Evolutionary conservation across 2,113 vertebrate genomes (phyloP), one percentile per base, ranked within the genome.

Genomic region (Apus apus): DNA sequence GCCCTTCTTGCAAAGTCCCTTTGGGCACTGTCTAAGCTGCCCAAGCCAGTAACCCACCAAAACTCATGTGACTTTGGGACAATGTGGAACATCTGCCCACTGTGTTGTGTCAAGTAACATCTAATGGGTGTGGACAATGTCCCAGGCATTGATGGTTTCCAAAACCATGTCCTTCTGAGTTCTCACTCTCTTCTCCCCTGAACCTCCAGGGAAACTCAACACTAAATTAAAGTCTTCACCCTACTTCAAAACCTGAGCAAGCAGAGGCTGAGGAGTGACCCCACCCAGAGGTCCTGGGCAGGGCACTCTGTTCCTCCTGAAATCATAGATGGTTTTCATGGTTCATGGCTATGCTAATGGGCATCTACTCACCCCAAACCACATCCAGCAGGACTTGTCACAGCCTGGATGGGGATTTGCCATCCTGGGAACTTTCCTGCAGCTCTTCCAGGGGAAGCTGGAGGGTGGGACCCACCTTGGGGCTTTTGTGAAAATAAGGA

Each of bases 211-310:
- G 14, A 57, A 87, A 87, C 21, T 29, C n/a, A 45, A 34, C 13
- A 5, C 9, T 57, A 32, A 46, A 67, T 57, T n/a, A 83, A 57
- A 62, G 34, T 16, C 71, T 72, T 30, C 32, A 38, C 38, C 32
- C 32, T 62, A 15, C 25, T 84, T 53, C 60, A 74, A 78, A 77
- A 53, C 9, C 29, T 23, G 32, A 68, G 22, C 2, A 2, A 66
- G 30, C 5, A 5, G 56, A 78, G 13, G 68, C 3, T 0, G 0
- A 74, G 19, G 40, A 62, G 8, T 29, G 25, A 67, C 11, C 3
- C 15, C 11, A 1, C 3, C 5, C 11, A 32, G 30, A 58, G 4
- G 5, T 76, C 16, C 27, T 30, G 6, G 9, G 9, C 15, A 68
- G 19, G 46, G 10, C 12, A 34, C 18, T 11, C 54, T 43, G 4